Conservation (phyloP, 2,113 vertebrate species). For the Acinonyx jubatus region DNA sequence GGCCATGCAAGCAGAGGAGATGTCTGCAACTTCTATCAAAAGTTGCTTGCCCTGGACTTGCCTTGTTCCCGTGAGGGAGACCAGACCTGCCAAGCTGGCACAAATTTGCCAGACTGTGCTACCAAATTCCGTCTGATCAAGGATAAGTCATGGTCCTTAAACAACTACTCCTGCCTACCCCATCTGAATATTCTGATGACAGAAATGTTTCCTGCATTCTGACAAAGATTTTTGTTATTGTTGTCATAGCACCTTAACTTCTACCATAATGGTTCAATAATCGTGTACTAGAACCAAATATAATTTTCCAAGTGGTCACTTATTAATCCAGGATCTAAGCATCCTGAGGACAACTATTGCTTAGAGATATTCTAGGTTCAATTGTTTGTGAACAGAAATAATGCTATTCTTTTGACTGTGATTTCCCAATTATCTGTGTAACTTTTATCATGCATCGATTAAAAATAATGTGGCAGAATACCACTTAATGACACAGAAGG, state of each 20-base stretch:
- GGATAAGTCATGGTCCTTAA: background rate
- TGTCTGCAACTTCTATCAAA: background rate
- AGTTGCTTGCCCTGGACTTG: background rate
- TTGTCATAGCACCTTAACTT: background rate
- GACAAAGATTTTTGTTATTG: background rate
- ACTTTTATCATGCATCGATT: background rate
- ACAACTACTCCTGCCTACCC: background rate
- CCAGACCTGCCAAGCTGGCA: background rate
- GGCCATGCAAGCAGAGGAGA: background rate
- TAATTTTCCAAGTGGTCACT: constrained; percentile 29
- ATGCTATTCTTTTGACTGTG: background rate
- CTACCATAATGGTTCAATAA: background rate
- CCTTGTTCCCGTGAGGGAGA: background rate
- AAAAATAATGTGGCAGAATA: background rate
- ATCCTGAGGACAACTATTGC: constrained; percentile 36
- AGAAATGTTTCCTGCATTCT: background rate
- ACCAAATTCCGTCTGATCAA: background rate
- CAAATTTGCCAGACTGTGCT: background rate
- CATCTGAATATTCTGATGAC: background rate
- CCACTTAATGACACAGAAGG: background rate
- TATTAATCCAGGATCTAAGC: background rate
- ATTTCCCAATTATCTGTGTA: background rate
- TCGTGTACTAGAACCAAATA: background rate
- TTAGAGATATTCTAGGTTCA: background rate
- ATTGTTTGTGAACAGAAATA: constrained; percentile 21